Base-by-base conservation (phyloP, 1,140 invertebrate species). In the Musca domestica region DNA sequence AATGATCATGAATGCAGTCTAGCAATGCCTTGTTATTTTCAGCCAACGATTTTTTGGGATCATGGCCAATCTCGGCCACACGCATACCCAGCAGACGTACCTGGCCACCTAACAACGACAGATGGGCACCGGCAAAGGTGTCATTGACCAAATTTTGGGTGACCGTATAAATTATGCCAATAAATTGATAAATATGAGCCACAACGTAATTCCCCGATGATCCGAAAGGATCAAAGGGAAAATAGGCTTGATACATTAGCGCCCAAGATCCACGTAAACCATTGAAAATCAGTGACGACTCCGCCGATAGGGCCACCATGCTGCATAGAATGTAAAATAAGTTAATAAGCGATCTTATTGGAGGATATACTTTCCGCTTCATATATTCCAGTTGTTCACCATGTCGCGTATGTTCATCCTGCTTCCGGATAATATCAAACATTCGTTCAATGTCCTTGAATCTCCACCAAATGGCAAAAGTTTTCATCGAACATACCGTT, bases 311-410 rank as follows among this genome's bases (percentile, higher is more conserved):
- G 34, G 34, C 5, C 10, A 41, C 10, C 10, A 41, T 12, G 12
- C 34, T 41, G 34, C 49, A 65, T 54, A 69, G 22, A 12, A 69
- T 30, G 7, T 69, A 47, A 52, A 65, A 69, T 14, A 65, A 46
- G n/a, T 25, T 4, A 19, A 65, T 14, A 14, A 69, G 30, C 27
- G 46, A 23, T 25, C 12, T 10, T 14, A 52, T 27, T 9, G 49
- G 15, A 9, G 67, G 67, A 46, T 56, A 46, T 19, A 46, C 51
- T 15, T 46, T 17, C 22, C 17, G 17, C 9, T 41, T 30, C 14
- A 54, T 65, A 23, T 69, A 65, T 10, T 22, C 12, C 17, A 5
- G 23, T 7, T 69, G 61, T 15, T 69, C 41, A 5, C 14, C 22
- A 1, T 20, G 14, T 17, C 48, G 41, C 12, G 64, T 65, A 17